Percentiles rank a stretch among this genome's conserved stretches.
These are phyloP conservation scores for Pheosia tremula DNA, from an alignment of 2,888 invertebrate species.

Conservation along the genomic window DNA sequence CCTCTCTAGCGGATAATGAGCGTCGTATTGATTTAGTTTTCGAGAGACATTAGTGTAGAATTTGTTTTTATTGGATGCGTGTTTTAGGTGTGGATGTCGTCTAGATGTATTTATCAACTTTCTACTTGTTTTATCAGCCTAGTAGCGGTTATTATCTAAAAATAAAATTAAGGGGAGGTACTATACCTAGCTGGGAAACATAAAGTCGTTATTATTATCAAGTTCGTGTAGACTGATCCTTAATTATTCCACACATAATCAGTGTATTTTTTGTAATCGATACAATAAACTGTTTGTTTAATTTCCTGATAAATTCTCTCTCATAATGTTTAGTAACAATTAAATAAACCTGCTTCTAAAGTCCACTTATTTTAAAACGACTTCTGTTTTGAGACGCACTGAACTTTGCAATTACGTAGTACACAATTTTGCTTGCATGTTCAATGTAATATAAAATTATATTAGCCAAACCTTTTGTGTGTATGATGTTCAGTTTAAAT, in stretches of 20 bases:
- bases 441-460: conserved; percentile 5
- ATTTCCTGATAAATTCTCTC: no score
- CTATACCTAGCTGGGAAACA: no score
- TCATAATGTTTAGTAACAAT: background rate
- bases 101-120: no score
- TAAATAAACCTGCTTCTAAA: background rate
- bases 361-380: background rate
- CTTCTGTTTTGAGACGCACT: background rate
- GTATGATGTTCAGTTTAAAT: background rate
- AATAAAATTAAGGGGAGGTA: no score
- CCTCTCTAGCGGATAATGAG: conserved; percentile 46
- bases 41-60: conserved; percentile 12
- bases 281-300: no score
- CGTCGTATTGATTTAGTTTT: conserved; percentile 48
- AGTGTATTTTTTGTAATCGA: no score
- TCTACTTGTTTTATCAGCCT: no score
- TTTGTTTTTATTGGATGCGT: conserved; percentile 11
- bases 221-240: no score
- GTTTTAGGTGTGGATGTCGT: conserved; percentile 3
- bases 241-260: no score
- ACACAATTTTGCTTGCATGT: background rate
- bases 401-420: background rate
- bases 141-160: no score
- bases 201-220: no score
- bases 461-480: background rate